Evolutionary conservation across 2,888 invertebrate genomes (phyloP).

Genomic region (Cryptus viduatorius): DNA sequence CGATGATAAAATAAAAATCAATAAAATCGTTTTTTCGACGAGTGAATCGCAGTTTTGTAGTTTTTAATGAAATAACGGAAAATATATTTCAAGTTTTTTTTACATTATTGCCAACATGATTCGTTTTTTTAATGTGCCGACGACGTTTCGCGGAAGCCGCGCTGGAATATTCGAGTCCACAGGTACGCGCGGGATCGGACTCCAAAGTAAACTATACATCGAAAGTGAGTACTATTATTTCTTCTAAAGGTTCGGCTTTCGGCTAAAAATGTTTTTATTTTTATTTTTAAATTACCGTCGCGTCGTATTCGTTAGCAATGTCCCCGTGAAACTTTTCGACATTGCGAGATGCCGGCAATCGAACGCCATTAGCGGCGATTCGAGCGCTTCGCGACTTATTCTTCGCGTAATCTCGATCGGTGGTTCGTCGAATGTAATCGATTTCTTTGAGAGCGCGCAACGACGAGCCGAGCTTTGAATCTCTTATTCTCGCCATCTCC

Average conservation of each 20-base stretch:
- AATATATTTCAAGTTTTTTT: no score
- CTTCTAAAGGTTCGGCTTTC: not conserved
- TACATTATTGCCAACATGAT: no score
- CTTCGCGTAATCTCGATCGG: slow-evolving; percentile 81
- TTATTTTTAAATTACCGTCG: slow-evolving; percentile 72
- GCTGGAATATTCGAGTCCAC: not conserved
- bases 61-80: no score
- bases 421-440: slow-evolving; percentile 83
- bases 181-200: slow-evolving; percentile 18
- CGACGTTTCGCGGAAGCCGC: not conserved
- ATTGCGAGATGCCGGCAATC: slow-evolving; percentile 66
- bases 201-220: slow-evolving; percentile 65
- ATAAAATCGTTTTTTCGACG: no score
- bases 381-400: slow-evolving; percentile 74
- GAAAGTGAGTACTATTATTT: not conserved
- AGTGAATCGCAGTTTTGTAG: no score
- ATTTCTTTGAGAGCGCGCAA: slow-evolving; percentile 83
- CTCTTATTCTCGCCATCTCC: slow-evolving; percentile 80
- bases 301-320: slow-evolving; percentile 68
- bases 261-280: not conserved
- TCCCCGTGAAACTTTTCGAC: slow-evolving; percentile 72
- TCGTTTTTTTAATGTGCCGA: not conserved
- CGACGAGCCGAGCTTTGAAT: slow-evolving; percentile 80
- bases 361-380: slow-evolving; percentile 66
- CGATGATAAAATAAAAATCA: no score